Base-by-base conservation (phyloP, 1,140 invertebrate genomes). In the Andrena cerasifolii region DNA sequence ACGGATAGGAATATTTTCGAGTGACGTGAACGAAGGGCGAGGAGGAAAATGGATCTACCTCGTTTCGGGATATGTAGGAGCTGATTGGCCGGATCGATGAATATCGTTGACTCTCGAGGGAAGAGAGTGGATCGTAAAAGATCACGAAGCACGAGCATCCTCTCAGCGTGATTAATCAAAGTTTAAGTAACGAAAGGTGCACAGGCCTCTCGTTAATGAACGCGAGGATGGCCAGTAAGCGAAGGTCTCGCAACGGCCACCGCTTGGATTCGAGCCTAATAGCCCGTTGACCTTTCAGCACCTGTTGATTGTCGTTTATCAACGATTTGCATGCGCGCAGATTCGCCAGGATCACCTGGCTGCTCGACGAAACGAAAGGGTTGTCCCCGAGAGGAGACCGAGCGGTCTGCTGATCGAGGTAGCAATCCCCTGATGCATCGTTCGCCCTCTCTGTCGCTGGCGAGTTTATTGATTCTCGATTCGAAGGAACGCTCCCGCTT, bases 281-380 rank as follows among this genome's bases (percentile, higher is more conserved):
- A 53, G 82, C 78, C 62, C 79, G 72, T 76, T 85, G 83, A 84
- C 83, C 83, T 81, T 84, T 85, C 58, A 43, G 78, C 82, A 85
- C 83, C 83, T 85, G 83, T 85, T 85, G 83, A 85, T 84, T 84
- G 83, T 84, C 83, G 83, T 80, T 85, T 83, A 84, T 84, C 83
- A 84, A 84, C 66, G 82, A 85, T 85, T 85, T 85, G 82, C 78
- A 85, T 84, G 68, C 68, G 53, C 78, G 53, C 78, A 75, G 82
- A 85, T 85, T 85, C 63, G 54, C 66, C 33, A 54, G 36, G 49
- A 79, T 72, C 67, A 83, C 75, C 80, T 82, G 80, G 36, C 66
- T 43, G 36, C n/a, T 2, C 58, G 36, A 3, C 54, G 21, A 72
- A 79, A 75, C 58, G 65, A 78, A 84, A 70, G 18, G 61, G n/a